These are phyloP conservation scores for Centrocercus urophasianus DNA, from an alignment of 2,113 vertebrate species.

Conservation along the genomic window DNA sequence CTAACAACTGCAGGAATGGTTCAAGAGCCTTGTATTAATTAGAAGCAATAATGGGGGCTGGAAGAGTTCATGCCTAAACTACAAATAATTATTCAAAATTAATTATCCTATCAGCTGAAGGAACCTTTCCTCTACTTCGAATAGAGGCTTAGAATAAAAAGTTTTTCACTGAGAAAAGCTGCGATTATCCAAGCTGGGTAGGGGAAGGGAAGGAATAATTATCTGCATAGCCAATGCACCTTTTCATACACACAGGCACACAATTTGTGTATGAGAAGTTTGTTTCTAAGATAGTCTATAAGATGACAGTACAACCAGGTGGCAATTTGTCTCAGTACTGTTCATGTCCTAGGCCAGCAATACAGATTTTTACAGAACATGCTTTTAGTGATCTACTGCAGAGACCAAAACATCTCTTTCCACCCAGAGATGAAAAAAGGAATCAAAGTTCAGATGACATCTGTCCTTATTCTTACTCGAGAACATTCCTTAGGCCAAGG, in stretches of 20 bases:
- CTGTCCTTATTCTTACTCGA: neutral
- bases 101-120: neutral
- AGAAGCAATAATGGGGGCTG: neutral
- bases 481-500: neutral
- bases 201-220: neutral
- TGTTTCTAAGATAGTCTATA: neutral
- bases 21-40: neutral
- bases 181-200: fast-evolving
- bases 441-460: neutral
- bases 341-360: neutral
- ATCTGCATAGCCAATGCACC: neutral
- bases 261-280: neutral
- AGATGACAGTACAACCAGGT: neutral
- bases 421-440: neutral
- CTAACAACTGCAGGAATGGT: neutral
- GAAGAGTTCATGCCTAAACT: neutral
- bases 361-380: neutral
- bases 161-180: neutral
- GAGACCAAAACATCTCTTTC: neutral
- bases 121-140: neutral
- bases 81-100: neutral
- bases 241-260: neutral
- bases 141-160: neutral
- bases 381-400: neutral
- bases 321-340: neutral